Percentiles rank a stretch among this genome's conserved stretches.
These are phyloP conservation scores for Noturus placidus DNA, from an alignment of 2,113 vertebrate species.

Conservation along the genomic window DNA sequence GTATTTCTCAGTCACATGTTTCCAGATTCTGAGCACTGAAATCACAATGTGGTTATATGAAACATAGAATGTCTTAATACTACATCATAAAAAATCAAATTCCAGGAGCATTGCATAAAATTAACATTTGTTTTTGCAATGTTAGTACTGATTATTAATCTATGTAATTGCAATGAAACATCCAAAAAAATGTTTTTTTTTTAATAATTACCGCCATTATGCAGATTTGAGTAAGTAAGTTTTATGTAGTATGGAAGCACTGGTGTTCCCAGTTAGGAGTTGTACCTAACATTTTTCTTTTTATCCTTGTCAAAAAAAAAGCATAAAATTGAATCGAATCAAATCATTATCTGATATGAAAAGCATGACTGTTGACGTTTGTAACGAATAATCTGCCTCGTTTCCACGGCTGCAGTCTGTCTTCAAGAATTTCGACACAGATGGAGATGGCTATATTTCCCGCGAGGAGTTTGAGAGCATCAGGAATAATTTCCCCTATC, in stretches of 20 bases:
- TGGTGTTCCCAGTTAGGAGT: neutral
- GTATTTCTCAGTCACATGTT: neutral
- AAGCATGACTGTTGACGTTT: constrained; percentile 64
- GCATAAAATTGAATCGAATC: neutral
- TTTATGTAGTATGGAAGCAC: neutral
- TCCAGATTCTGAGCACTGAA: neutral
- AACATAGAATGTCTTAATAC: neutral
- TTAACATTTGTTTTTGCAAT: neutral
- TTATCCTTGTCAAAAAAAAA: neutral
- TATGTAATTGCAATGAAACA: neutral
- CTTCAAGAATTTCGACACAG: constrained; percentile 86
- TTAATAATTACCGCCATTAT: neutral
- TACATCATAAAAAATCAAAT: neutral
- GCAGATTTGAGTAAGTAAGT: neutral
- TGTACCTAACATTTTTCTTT: neutral
- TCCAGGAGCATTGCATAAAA: neutral
- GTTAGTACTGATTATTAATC: neutral
- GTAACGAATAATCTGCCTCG: neutral
- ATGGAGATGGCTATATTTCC: constrained; percentile 88
- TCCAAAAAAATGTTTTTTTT: too few relatives aligned
- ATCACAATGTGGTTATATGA: too few relatives aligned
- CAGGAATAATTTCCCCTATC: constrained; percentile 89
- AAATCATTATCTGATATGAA: constrained; percentile 71
- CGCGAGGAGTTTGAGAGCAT: constrained; percentile 88
- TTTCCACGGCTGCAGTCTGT: constrained; percentile 74